A percentile compares a stretch with the other conserved stretches of the same genome.
phyloP scores from a whole-genome alignment of 2,888 invertebrate genomes.

The Melieria crassipennis region DNA sequence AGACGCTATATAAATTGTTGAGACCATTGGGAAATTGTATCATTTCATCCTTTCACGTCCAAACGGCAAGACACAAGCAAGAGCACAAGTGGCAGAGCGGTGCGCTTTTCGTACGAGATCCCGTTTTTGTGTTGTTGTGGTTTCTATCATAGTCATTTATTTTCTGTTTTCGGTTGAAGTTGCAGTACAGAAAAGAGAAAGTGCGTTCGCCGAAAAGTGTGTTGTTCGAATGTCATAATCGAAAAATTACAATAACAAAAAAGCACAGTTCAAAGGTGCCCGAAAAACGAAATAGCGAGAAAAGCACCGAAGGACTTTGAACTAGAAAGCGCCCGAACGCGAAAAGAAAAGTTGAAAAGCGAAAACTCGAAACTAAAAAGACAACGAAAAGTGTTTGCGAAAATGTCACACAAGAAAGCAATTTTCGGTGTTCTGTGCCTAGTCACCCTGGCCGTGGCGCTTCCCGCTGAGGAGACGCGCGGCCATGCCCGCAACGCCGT shows the following conservation, averaged over 20 bases:
- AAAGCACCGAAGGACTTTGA: slow-evolving; percentile 34
- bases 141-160: slow-evolving; percentile 22
- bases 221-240: slow-evolving; percentile 26
- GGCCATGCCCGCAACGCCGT: slow-evolving; percentile 70
- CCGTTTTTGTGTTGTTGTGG: slow-evolving; percentile 33
- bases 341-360: slow-evolving; percentile 34
- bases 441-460: slow-evolving; percentile 72
- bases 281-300: slow-evolving; percentile 36
- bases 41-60: slow-evolving; percentile 67
- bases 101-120: slow-evolving; percentile 28
- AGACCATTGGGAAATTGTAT: slow-evolving; percentile 66
- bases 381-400: slow-evolving; percentile 40
- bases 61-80: slow-evolving; percentile 64
- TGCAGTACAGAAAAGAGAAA: slow-evolving; percentile 47
- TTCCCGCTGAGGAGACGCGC: slow-evolving; percentile 77
- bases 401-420: slow-evolving; percentile 67
- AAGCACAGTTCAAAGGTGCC: slow-evolving; percentile 31
- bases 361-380: slow-evolving; percentile 36
- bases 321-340: too few species aligned
- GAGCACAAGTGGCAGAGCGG: slow-evolving; percentile 27
- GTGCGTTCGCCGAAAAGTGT: slow-evolving; percentile 43
- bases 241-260: slow-evolving; percentile 40
- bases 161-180: slow-evolving; percentile 32
- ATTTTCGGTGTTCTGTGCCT: slow-evolving; percentile 68
- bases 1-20: slow-evolving; percentile 67